Base-by-base conservation (phyloP, 2,888 invertebrate genomes). In the Xestia xanthographa region DNA sequence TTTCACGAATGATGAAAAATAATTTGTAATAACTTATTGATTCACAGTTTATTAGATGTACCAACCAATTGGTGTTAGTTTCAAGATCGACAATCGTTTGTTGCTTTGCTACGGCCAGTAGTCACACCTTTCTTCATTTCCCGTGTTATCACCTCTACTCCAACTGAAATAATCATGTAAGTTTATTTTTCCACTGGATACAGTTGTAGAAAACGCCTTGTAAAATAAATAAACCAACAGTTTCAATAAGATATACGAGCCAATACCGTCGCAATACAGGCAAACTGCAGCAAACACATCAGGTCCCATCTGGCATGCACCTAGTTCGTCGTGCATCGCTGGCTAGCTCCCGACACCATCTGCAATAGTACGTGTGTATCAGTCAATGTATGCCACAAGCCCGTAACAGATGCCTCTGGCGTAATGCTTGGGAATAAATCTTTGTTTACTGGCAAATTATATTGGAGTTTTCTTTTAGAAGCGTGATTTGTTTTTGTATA, bases 241-340 rank as follows among this genome's bases (percentile, higher is more conserved):
- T 34, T 26, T 14, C 41, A 75, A 65, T 50, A 77, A 56, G 22
- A 74, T 45, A 60, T 41, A 53, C 41, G n/a, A 60, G 5, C 12
- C 56, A 71, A 66, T 81, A 66, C 9, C 56, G 65, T 71, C 65
- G 86, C 68, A 74, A 50, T 85, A 66, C 60, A 38, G 45, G n/a
- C 17, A 20, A 60, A 70, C 58, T 76, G 60, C 77, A 73, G 56
- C 67, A 29, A 69, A 68, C 41, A 20, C 66, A 66, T 62, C n/a
- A 41, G 60, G 82, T 60, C 82, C 1, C 85, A 74, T 82, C 73
- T 82, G 86, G 63, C 58, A 12, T 53, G 26, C 50, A 66, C 48
- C 26, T 29, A 26, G 45, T 74, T 71, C n/a, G 50, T 38, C 29
- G n/a, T 77, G 58, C 71, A 77, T 63, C 38, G 66, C 53, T 66